Evolutionary conservation across 2,888 invertebrate species (phyloP).

Genomic region (Gonocerus acuteangulatus): DNA sequence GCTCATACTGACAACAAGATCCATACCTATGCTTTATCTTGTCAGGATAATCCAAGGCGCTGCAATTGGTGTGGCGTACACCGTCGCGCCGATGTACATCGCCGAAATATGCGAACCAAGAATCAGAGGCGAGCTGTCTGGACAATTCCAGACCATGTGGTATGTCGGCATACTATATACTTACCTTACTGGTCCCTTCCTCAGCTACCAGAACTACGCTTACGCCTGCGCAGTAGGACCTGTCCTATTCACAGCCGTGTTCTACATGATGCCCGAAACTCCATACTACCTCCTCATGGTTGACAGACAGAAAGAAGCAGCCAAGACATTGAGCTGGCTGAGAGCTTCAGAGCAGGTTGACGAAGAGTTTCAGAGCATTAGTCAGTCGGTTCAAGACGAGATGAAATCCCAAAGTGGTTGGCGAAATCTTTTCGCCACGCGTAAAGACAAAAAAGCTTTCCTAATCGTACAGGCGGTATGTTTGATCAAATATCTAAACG

Average conservation of each 20-base stretch:
- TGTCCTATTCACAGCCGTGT: conserved; percentile 46
- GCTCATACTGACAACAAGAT: conserved; percentile 35
- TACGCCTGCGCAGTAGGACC: conserved; percentile 48
- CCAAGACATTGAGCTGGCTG: conserved; percentile 35
- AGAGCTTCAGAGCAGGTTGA: conserved; percentile 25
- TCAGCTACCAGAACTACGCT: conserved; percentile 43
- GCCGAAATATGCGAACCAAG: conserved; percentile 38
- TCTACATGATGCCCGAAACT: conserved; percentile 55
- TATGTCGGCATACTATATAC: conserved; percentile 36
- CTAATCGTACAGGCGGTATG: conserved; percentile 23
- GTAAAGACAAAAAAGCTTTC: conserved; percentile 25
- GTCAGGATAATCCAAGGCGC: conserved; percentile 37
- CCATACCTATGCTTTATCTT: conserved; percentile 33
- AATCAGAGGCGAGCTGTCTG: conserved; percentile 38
- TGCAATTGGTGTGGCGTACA: conserved; percentile 36
- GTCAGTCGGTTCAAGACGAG: conserved; percentile 28
- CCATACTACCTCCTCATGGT: conserved; percentile 54
- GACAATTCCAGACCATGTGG: conserved; percentile 38
- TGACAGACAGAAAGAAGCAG: conserved; percentile 47
- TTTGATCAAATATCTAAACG: conserved; percentile 27
- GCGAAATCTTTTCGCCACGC: conserved; percentile 28
- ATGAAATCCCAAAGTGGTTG: conserved; percentile 25
- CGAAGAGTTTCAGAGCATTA: conserved; percentile 32
- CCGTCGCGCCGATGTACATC: conserved; percentile 38
- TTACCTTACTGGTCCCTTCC: conserved; percentile 35